Evolutionary conservation across 2,113 vertebrate species (phyloP).

Genomic region (Saguinus imperator): DNA sequence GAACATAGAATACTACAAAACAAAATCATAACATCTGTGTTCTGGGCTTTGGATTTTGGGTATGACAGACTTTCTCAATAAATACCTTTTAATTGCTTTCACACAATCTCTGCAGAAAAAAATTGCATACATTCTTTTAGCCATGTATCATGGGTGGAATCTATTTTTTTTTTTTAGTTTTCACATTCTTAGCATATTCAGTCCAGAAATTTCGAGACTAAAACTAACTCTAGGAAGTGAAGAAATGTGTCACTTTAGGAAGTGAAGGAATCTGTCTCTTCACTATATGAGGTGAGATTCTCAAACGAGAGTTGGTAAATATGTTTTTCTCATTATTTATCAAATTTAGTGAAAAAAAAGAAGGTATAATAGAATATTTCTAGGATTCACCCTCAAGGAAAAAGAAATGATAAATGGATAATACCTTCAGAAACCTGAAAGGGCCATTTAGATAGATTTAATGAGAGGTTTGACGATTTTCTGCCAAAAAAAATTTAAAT

Average conservation of each 20-base stretch:
- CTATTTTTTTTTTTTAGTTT: background rate
- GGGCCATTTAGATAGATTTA: background rate
- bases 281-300: background rate
- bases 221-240: conserved; percentile 7
- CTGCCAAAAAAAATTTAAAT: background rate
- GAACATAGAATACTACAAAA: background rate
- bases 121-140: background rate
- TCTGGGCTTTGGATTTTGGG: background rate
- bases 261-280: background rate
- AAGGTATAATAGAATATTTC: conserved; percentile 15
- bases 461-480: background rate
- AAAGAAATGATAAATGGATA: background rate
- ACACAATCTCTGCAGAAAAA: background rate
- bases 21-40: background rate
- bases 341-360: background rate
- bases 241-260: conserved; percentile 19
- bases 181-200: background rate
- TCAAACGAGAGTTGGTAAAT: conserved; percentile 2
- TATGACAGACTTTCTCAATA: background rate
- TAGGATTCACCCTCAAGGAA: background rate
- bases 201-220: conserved; percentile 16
- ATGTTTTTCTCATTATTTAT: background rate
- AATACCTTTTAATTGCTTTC: background rate
- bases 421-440: background rate
- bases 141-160: background rate